Evolutionary conservation across 1,140 invertebrate genomes (phyloP), one percentile per base, ranked within the genome.

Genomic region (Calosoma granatense): DNA sequence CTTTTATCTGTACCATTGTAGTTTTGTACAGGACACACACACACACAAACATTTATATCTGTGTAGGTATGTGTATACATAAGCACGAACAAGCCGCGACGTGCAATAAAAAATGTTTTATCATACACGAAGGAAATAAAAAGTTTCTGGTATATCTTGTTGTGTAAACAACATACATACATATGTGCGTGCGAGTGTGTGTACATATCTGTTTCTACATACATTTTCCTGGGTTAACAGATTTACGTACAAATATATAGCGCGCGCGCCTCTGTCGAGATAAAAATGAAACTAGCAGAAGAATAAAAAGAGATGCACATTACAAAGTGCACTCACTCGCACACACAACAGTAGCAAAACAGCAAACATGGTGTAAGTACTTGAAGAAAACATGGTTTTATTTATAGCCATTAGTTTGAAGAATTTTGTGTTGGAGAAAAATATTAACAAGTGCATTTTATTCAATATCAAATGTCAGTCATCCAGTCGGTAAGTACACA

Each of bases 121-220:
- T 47, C 41, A 47, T 47, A 12, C 41, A 17, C 6, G 17, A 47
- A 47, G 9, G 41, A 47, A 47, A 47, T 47, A 47, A 47, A 47
- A 47, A 17, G 6, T 36, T 47, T 47, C 9, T 47, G 41, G n/a
- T 17, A 47, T 47, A 12, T 47, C 41, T 47, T 47, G 9, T 47
- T 17, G 9, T 17, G 41, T 17, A 47, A 9, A 47, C 41, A 47
- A 47, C 6, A 47, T 17, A 47, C 17, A 17, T 47, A 47, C 17
- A 17, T 47, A 47, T 47, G 17, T 47, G 17, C n/a, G 26, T 36
- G n/a, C 26, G n/a, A 9, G n/a, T 36, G 26, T 36, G 6, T 36
- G 26, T 36, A 9, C 41, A 47, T 47, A 47, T 47, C 41, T 12
- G 41, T 47, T 47, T 17, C 41, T 47, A 47, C 41, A 47, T 47